Evolutionary conservation across 2,113 vertebrate species (phyloP).

Genomic region (Sterna hirundo): DNA sequence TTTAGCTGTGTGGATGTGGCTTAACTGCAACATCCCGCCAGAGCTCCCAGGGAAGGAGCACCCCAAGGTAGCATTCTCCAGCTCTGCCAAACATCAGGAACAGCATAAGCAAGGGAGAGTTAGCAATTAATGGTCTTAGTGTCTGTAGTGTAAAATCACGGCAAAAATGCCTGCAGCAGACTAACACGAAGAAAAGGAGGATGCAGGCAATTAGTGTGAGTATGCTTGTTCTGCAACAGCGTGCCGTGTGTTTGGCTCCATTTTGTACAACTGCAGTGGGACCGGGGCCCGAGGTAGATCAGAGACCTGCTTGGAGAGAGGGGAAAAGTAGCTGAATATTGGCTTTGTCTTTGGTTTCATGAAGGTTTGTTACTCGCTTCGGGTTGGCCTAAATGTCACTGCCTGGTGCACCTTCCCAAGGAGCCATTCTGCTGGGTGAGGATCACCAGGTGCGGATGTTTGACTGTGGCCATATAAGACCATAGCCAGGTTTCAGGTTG

Average conservation of each 20-base stretch:
- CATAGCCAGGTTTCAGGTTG: not conserved
- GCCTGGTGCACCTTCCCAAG: not conserved
- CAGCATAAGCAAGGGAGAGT: not conserved
- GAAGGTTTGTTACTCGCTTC: not conserved
- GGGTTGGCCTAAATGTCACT: not conserved
- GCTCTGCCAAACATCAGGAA: not conserved
- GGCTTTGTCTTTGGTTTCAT: not conserved
- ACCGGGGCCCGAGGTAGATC: not conserved
- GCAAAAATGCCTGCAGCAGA: not conserved
- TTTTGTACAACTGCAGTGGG: not conserved
- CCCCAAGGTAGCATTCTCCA: not conserved
- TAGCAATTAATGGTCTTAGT: not conserved
- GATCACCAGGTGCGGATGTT: not conserved
- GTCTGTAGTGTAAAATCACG: not conserved
- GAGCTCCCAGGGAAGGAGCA: not conserved
- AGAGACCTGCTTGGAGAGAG: not conserved
- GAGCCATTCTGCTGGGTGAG: not conserved
- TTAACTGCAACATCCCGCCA: conserved; percentile 1
- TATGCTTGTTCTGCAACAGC: not conserved
- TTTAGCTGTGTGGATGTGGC: conserved; percentile 37
- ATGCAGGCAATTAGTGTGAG: not conserved
- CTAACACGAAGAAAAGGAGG: not conserved
- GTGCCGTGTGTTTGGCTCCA: fast-evolving
- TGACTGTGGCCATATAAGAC: not conserved
- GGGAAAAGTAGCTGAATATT: not conserved